Percentiles rank a stretch among this genome's conserved stretches.
Evolutionary conservation across 1,140 invertebrate genomes (phyloP).

Genomic region (Dendroctonus ponderosae): DNA sequence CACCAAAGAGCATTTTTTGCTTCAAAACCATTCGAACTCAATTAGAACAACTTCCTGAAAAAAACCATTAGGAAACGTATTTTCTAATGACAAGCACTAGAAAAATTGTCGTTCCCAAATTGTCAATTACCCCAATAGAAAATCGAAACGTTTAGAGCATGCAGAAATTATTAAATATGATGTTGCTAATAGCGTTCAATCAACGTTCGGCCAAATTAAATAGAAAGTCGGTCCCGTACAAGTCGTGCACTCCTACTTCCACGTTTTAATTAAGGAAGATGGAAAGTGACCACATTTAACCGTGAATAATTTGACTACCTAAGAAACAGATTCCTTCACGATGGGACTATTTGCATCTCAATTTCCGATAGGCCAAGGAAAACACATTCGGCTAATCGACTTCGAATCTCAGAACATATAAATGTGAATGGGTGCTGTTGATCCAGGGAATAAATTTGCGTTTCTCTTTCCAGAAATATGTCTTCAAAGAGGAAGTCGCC

Average conservation of each 20-base stretch:
- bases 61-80: not conserved
- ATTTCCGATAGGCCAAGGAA: conserved; percentile 31
- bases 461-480: conserved; percentile 73
- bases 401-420: not conserved
- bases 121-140: not conserved
- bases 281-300: conserved; percentile 34
- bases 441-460: not conserved
- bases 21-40: not conserved
- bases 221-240: conserved; percentile 25
- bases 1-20: too few relatives aligned
- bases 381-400: conserved; percentile 7
- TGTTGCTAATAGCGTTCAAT: conserved; percentile 26
- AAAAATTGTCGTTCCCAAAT: not conserved
- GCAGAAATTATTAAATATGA: conserved; percentile 11
- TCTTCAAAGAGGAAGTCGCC: conserved; percentile 92
- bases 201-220: conserved; percentile 25
- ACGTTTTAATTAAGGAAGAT: conserved; percentile 34
- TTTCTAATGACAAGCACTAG: not conserved
- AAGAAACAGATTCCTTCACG: conserved; percentile 16
- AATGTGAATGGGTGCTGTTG: conserved; percentile 2
- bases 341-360: conserved; percentile 24
- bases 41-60: not conserved
- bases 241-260: conserved; percentile 31
- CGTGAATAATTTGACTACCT: conserved; percentile 32
- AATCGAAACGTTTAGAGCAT: conserved; percentile 2